Percentiles rank a stretch among this genome's conserved stretches.
Evolutionary conservation across 2,797 vertebrate species (phyloP).

Genomic region (Aldrovandia affinis): DNA sequence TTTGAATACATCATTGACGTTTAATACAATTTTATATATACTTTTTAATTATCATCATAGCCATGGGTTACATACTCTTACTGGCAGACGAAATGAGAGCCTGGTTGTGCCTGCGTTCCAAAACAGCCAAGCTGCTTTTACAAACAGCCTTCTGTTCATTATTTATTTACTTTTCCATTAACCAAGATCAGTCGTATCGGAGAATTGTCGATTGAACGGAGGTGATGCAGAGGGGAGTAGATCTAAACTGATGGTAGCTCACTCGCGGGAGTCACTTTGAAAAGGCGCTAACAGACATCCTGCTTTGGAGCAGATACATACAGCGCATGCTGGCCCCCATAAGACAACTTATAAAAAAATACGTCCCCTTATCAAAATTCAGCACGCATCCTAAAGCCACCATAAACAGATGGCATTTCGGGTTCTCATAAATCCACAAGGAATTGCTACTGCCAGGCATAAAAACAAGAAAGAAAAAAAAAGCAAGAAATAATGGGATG

Average conservation of each 20-base stretch:
- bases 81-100: not conserved
- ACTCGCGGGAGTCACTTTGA: constrained; percentile 12
- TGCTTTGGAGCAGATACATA: not conserved
- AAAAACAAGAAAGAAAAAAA: constrained; percentile 61
- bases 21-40: too few relatives aligned
- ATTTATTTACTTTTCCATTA: not conserved
- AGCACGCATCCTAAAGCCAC: constrained; percentile 39
- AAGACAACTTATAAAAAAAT: not conserved
- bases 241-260: not conserved
- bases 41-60: too few relatives aligned
- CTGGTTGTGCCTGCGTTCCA: not conserved
- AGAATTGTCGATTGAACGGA: not conserved
- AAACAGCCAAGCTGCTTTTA: not conserved
- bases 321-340: constrained; percentile 10
- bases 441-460: constrained; percentile 51
- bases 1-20: too few relatives aligned
- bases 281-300: not conserved
- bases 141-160: too few relatives aligned
- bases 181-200: not conserved
- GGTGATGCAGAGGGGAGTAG: not conserved
- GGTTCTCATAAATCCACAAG: constrained; percentile 55
- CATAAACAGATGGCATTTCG: constrained; percentile 57
- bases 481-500: constrained; percentile 64
- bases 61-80: not conserved
- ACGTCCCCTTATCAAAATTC: constrained; percentile 41